Evolutionary conservation across 2,797 vertebrate genomes (phyloP).

Genomic region (Cryptoprocta ferox): DNA sequence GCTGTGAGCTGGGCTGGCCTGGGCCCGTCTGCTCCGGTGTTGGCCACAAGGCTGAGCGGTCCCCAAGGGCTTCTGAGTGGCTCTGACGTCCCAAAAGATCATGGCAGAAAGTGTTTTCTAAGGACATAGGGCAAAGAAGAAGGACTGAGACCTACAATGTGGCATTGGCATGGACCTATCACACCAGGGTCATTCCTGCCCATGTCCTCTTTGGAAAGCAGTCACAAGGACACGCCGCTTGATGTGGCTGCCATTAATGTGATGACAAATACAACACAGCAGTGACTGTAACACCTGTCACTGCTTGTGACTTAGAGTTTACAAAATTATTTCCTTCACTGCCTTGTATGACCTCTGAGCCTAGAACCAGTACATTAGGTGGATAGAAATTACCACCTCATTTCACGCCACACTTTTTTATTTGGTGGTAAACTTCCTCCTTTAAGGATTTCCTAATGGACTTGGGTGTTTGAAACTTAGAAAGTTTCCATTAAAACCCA

Average conservation of each 20-base stretch:
- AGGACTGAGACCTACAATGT: neutral
- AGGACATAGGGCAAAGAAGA: neutral
- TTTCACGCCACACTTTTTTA: neutral
- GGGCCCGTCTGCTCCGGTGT: neutral
- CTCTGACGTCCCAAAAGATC: neutral
- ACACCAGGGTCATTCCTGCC: neutral
- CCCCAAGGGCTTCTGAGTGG: conserved; percentile 31
- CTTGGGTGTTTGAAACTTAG: neutral
- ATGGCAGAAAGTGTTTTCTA: conserved; percentile 33
- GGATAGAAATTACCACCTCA: neutral
- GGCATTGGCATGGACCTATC: neutral
- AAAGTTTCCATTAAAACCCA: neutral
- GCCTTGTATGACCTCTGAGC: neutral
- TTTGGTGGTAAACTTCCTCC: neutral
- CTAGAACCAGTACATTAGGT: neutral
- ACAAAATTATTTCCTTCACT: neutral
- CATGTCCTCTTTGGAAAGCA: neutral
- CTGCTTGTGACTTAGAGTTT: neutral
- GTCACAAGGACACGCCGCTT: neutral
- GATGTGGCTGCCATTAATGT: fast-evolving
- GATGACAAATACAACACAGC: neutral
- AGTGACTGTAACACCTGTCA: fast-evolving
- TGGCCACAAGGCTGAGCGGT: conserved; percentile 30
- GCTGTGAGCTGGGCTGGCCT: neutral
- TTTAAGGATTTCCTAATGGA: neutral